Conservation (phyloP, 2,113 vertebrate species). For the Arenaria interpres region DNA sequence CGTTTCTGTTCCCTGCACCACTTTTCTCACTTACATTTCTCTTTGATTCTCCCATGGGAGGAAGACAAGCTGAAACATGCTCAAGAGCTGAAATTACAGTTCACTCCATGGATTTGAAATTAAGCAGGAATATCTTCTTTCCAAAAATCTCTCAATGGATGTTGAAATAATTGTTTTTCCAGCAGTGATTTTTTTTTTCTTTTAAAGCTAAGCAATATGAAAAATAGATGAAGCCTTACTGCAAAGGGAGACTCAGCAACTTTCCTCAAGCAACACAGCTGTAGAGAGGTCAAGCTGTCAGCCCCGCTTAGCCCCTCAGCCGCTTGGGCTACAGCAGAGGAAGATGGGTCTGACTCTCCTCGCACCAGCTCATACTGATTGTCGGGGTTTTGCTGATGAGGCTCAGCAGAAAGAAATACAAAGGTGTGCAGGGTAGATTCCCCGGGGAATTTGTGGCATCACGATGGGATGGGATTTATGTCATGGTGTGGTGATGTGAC, state of each 20-base stretch:
- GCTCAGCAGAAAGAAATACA: not conserved
- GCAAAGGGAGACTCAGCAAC: not conserved
- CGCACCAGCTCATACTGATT: not conserved
- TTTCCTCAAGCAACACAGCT: not conserved
- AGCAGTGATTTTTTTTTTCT: not conserved
- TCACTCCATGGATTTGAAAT: not conserved
- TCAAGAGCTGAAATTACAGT: not conserved
- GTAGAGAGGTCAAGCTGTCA: not conserved
- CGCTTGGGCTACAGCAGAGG: not conserved
- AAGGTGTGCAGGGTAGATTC: not conserved
- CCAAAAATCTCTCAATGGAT: not conserved
- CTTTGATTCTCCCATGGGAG: not conserved
- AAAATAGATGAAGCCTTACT: not conserved
- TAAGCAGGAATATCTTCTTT: not conserved
- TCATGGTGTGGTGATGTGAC: not conserved
- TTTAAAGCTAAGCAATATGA: not conserved
- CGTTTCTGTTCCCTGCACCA: not conserved
- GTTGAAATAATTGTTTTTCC: slow-evolving; percentile 20
- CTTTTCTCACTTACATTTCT: not conserved
- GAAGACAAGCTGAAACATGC: not conserved
- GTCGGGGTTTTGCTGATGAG: not conserved
- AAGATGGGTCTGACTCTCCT: not conserved
- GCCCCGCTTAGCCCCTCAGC: not conserved
- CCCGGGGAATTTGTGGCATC: not conserved
- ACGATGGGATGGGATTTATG: not conserved